Conservation (phyloP, 2,797 vertebrate genomes). For the Brachyrhaphis roseni region DNA sequence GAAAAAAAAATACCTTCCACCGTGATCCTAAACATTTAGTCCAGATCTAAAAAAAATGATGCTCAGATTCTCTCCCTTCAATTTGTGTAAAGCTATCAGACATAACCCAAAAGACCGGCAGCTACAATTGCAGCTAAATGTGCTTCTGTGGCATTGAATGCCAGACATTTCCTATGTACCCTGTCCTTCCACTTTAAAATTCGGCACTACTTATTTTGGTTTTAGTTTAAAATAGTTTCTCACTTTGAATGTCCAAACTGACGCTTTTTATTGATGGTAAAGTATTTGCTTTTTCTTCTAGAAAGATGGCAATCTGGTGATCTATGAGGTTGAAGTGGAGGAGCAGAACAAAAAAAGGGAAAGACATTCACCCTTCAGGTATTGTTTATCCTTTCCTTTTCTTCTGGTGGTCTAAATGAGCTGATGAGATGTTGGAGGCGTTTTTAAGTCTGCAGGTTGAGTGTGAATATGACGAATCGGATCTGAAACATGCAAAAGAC, state of each 20-base stretch:
- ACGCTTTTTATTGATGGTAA: neutral
- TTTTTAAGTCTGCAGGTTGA: conserved; percentile 70
- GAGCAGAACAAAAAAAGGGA: conserved; percentile 18
- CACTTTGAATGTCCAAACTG: neutral
- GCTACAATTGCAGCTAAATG: neutral
- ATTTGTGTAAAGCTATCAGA: neutral
- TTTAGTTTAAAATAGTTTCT: neutral
- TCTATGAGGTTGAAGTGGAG: conserved; percentile 71
- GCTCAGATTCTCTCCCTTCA: neutral
- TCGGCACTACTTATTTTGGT: neutral
- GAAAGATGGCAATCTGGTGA: conserved; percentile 49
- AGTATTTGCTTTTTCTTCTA: conserved; percentile 15
- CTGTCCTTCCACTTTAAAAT: neutral
- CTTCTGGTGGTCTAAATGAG: neutral
- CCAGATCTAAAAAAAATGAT: neutral
- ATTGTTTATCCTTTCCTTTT: neutral
- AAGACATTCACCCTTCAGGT: conserved; percentile 57
- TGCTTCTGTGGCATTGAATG: neutral
- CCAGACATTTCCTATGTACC: neutral
- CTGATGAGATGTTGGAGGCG: neutral
- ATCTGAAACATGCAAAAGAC: conserved; percentile 40
- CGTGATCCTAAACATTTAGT: neutral
- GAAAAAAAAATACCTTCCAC: neutral
- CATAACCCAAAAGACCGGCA: neutral
- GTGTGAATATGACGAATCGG: conserved; percentile 61